Conservation (phyloP, 2,797 vertebrate genomes). For the Choloepus didactylus region DNA sequence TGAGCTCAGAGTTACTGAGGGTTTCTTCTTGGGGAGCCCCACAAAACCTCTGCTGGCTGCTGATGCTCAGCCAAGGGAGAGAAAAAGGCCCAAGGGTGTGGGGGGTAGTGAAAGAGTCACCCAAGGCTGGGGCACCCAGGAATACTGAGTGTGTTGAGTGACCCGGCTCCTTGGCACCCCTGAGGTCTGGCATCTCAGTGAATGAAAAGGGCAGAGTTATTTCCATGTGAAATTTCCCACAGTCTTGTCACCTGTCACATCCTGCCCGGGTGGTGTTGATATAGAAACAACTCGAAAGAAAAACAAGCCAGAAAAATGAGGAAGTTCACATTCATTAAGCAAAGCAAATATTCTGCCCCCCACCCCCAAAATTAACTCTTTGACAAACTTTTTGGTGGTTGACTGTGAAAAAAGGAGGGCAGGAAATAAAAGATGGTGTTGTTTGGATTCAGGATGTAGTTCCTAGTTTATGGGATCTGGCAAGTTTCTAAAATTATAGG, state of each 20-base stretch:
- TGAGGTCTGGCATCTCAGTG: not conserved
- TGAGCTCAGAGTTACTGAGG: not conserved
- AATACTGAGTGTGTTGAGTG: not conserved
- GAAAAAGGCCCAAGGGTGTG: not conserved
- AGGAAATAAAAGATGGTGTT: slow-evolving; percentile 29
- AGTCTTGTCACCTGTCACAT: slow-evolving; percentile 65
- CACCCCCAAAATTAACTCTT: slow-evolving; percentile 67
- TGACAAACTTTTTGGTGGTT: slow-evolving; percentile 58
- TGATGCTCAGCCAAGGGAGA: not conserved
- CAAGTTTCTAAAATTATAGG: slow-evolving; percentile 39
- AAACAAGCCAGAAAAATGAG: slow-evolving; percentile 75
- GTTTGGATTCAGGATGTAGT: slow-evolving; percentile 27
- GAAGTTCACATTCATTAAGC: slow-evolving; percentile 70
- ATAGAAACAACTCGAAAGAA: slow-evolving; percentile 72
- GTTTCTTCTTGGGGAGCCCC: not conserved
- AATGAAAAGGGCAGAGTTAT: slow-evolving; percentile 35
- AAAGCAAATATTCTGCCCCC: slow-evolving; percentile 56
- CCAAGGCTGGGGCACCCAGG: not conserved
- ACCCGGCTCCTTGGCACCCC: not conserved
- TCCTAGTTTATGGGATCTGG: not conserved
- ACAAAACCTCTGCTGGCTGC: not conserved
- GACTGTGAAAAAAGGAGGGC: slow-evolving; percentile 44
- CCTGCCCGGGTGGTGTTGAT: slow-evolving; percentile 46
- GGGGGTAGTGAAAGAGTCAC: not conserved
- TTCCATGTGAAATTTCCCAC: slow-evolving; percentile 56